Evolutionary conservation across 2,797 vertebrate genomes (phyloP), one percentile per base, ranked within the genome.

Genomic region (Nannoperca australis): DNA sequence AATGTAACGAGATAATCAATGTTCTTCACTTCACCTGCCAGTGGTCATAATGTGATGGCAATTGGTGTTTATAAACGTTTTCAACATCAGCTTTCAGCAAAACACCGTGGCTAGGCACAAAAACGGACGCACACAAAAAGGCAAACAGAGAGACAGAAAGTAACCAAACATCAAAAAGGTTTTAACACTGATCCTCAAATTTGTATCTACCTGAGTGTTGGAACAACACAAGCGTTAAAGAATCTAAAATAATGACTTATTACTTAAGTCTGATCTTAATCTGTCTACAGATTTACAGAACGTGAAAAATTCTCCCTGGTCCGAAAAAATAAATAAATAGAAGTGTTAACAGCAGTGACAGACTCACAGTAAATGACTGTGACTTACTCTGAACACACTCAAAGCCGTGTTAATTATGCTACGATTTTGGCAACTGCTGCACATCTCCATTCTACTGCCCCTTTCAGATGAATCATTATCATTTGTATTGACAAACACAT

Each of bases 81-180:
- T 74, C 66, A 68, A 38, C 17, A 75, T 40, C 64, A 75, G 22
- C 60, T 65, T 32, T 64, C 32, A 73, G 73, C 63, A 74, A 49
- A 72, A 86, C 47, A 78, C 62, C 58, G 14, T 3, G 32, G 68
- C 72, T 56, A 54, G 11, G 44, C 69, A 86, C 55, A 81, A 69
- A 44, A 82, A 85, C 71, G 72, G 38, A 81, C 17, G 42, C 59
- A 74, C 50, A 85, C 70, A 80, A 82, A 76, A 54, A n/a, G 63
- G 72, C 62, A 63, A 42, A 76, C 70, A 74, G 47, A 64, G 50
- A 55, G 20, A 76, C 64, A 82, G 42, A 84, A 71, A 56, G 12
- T 75, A 79, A 50, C 20, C 34, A 62, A 70, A 66, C 44, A 70
- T 38, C 36, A 55, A 74, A 45, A n/a, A n/a, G 47, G n/a, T 5